Evolutionary conservation across 2,888 invertebrate genomes (phyloP).

Genomic region (Omphaloscelis lunosa): DNA sequence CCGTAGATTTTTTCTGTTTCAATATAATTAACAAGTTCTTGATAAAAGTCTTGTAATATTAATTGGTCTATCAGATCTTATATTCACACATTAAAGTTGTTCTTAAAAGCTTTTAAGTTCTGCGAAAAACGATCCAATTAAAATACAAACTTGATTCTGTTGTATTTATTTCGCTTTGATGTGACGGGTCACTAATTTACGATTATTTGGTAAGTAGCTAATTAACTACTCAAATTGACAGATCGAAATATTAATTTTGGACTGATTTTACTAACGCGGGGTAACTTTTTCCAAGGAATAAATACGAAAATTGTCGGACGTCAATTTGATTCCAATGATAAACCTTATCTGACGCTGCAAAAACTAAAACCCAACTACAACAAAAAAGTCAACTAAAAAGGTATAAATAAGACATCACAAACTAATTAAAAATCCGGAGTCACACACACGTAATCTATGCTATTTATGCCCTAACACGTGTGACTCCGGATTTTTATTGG

Average conservation of each 20-base stretch:
- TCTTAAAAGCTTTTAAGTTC: conserved; percentile 14
- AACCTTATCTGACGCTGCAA: neutral
- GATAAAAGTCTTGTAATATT: neutral
- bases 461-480: too few relatives aligned
- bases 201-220: neutral
- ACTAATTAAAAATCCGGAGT: too few relatives aligned
- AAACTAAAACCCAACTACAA: too few relatives aligned
- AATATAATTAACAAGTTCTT: neutral
- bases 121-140: conserved; percentile 15
- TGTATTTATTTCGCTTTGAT: conserved; percentile 24
- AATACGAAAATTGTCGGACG: neutral
- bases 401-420: too few relatives aligned
- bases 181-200: neutral
- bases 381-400: too few relatives aligned
- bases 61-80: neutral
- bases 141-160: conserved; percentile 28
- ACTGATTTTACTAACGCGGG: neutral
- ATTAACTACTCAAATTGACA: too few relatives aligned
- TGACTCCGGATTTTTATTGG: too few relatives aligned
- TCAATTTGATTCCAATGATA: neutral
- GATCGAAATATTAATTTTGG: neutral
- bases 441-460: too few relatives aligned
- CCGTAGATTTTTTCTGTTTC: neutral
- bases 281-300: neutral
- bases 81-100: neutral